Evolutionary conservation across 2,888 invertebrate species (phyloP), one percentile per base, ranked within the genome.

Genomic region (Teleogryllus oceanicus): DNA sequence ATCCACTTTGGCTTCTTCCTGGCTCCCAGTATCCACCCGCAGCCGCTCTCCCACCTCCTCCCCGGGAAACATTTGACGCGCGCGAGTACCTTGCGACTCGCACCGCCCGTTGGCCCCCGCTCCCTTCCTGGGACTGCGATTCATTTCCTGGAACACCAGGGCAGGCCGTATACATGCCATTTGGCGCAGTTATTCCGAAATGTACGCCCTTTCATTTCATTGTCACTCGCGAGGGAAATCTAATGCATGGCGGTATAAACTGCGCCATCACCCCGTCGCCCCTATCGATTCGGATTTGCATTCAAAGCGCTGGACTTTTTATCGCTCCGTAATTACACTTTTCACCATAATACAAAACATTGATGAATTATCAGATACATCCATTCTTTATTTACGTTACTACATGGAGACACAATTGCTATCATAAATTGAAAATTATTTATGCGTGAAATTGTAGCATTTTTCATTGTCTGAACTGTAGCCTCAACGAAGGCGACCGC

Each of bases 301-400:
- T 62, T 13, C 4, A n/a, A 62, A 13, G n/a, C n/a, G 62, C 4
- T n/a, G 62, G 62, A 62, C 62, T 62, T 62, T 62, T 62, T 62
- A 62, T 62, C 62, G n/a, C 62, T n/a, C 62, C 62, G 62, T 62
- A 62, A 62, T 62, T 62, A 62, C 62, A 62, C 62, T 62, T 62
- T 62, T 62, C 62, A n/a, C 62, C n/a, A 62, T 62, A n/a, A 62
- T 62, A 62, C 62, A 62, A 62, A 62, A 62, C 62, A 62, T 62
- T 62, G 62, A 62, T 62, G 62, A 62, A 62, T 62, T 62, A 62
- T 62, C 62, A 13, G 62, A 62, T 62, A 62, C 62, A 62, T 62
- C 62, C 62, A 62, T 62, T 62, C 62, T 62, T 62, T 62, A 62
- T 62, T 62, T 37, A 37, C 37, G 37, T 37, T 37, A 37, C 16